These are phyloP conservation scores for Porites divaricata DNA, from an alignment of 92 coral and sea anemone species.

Conservation along the genomic window DNA sequence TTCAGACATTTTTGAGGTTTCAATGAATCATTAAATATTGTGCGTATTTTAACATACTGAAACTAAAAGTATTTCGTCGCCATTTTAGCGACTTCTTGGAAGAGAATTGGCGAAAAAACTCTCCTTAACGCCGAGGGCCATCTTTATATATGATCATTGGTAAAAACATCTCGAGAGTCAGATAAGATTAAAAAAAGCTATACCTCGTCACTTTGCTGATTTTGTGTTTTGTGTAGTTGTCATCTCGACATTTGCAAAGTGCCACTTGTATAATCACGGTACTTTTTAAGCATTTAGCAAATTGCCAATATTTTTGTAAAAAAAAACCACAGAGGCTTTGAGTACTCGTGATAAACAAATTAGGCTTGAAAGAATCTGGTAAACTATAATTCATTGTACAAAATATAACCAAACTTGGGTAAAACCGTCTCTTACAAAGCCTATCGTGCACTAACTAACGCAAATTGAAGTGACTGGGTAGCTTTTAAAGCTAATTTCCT, in stretches of 20 bases:
- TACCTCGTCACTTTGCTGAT: not conserved
- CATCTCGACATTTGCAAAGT: conserved; percentile 5
- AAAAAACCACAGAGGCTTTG: not conserved
- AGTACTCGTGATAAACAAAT: not conserved
- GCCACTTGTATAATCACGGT: conserved; percentile 20
- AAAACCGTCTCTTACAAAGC: too few species aligned
- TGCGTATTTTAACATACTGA: not conserved
- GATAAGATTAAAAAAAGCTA: not conserved
- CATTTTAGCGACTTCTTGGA: not conserved
- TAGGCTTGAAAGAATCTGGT: not conserved
- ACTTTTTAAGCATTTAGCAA: conserved; percentile 12
- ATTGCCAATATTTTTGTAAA: conserved; percentile 11
- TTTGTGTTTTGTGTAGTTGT: not conserved
- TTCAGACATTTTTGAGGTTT: not conserved
- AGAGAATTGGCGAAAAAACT: not conserved
- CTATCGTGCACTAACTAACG: not conserved
- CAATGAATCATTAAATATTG: not conserved
- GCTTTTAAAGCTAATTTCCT: too few species aligned
- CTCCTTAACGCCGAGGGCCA: not conserved
- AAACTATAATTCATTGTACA: not conserved
- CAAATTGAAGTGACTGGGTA: too few species aligned
- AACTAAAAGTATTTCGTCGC: not conserved
- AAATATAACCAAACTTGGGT: too few species aligned
- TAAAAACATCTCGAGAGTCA: not conserved
- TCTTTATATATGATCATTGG: not conserved